Base-by-base conservation (phyloP, 2,113 vertebrate genomes). In the human region DNA sequence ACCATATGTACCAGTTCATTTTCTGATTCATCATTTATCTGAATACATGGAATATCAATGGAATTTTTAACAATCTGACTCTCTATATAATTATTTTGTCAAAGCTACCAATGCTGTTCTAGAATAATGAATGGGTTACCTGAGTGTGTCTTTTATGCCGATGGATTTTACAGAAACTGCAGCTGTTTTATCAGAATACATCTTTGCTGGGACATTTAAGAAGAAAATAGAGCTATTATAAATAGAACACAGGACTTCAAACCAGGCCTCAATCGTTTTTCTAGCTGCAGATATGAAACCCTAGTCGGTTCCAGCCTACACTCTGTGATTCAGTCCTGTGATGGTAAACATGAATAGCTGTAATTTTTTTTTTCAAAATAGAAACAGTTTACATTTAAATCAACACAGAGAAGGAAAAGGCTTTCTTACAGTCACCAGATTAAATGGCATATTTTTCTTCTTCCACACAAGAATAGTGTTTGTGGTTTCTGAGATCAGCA, bases 391-490 rank as follows among this genome's bases (percentile, higher is more conserved):
- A 96, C 95, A 96, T 93, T 52, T 57, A 95, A 96, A 97, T 98
- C 97, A 94, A 94, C n/a, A 85, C 23, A 94, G 79, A 94, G 82
- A 97, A 97, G 20, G 80, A 61, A 80, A 96, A 96, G 76, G 8
- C 72, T 95, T 97, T 97, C 66, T 95, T 97, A 70, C 20, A 89
- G 79, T 72, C 96, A 91, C 92, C 97, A 98, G 96, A 96, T 45
- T 97, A 97, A 98, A 94, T 96, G 94, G 90, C 97, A 98, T 91
- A 92, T 97, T 98, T 98, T 96, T 98, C 96, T 97, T 97, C 94
- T 83, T 90, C 94, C 94, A 83, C 23, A 50, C 90, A 98, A 96
- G 70, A 98, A 98, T 2, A 86, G 75, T 90, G 87, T 92, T 97
- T 97, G 94, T 98, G 83, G 75, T 97, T 98, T 97, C 93, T 73